phyloP scores from a whole-genome alignment of 2,888 invertebrate genomes.

The Caenorhabditis wallacei region DNA sequence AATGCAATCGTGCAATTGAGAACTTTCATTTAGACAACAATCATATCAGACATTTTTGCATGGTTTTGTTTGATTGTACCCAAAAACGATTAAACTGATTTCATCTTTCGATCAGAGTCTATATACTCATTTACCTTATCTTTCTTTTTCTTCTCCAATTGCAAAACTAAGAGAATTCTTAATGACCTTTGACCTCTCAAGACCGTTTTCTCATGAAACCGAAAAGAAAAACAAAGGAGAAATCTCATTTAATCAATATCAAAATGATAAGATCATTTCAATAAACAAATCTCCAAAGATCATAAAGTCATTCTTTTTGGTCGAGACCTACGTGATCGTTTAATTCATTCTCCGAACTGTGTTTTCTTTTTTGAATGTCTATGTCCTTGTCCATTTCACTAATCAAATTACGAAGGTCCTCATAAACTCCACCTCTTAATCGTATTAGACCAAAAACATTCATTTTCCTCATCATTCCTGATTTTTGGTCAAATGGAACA shows the following conservation, averaged over 20 bases:
- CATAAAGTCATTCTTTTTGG: slow-evolving; percentile 12
- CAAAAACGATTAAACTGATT: too few species aligned
- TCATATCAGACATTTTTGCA: too few species aligned
- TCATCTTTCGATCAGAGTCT: too few species aligned
- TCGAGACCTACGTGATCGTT: slow-evolving; percentile 28
- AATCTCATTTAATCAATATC: slow-evolving; percentile 27
- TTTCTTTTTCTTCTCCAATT: too few species aligned
- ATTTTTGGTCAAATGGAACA: slow-evolving; percentile 40
- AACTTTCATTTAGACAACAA: too few species aligned
- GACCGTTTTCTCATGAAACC: background rate
- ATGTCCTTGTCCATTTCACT: slow-evolving; percentile 16
- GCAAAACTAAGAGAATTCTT: too few species aligned
- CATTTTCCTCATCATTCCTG: background rate
- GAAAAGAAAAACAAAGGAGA: slow-evolving; percentile 26
- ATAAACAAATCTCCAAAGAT: slow-evolving; percentile 42
- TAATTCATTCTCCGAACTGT: slow-evolving; percentile 31
- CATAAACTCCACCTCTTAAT: slow-evolving; percentile 27
- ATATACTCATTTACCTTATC: too few species aligned
- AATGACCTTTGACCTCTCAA: background rate
- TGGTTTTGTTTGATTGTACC: too few species aligned
- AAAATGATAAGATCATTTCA: slow-evolving; percentile 36
- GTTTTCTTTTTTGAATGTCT: slow-evolving; percentile 14
- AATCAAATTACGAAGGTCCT: slow-evolving; percentile 39
- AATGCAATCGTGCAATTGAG: too few species aligned
- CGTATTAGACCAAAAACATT: slow-evolving; percentile 5